phyloP scores from a whole-genome alignment of 2,797 vertebrate genomes.

The Enteromius mattozi region DNA sequence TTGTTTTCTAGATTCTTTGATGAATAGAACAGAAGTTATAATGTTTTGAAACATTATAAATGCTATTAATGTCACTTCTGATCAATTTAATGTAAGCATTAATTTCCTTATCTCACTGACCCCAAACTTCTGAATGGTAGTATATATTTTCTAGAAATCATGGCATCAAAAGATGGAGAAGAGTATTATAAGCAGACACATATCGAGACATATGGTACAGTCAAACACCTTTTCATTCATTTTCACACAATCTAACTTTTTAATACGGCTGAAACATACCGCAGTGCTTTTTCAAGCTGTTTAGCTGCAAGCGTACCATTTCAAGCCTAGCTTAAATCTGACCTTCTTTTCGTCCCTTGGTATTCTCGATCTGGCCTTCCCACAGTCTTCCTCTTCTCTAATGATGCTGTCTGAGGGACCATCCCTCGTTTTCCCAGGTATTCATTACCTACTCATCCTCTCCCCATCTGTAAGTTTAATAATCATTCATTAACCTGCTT shows the following conservation, averaged over 20 bases:
- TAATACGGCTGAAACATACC: background rate
- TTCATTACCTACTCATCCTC: slow-evolving; percentile 51
- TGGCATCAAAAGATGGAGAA: background rate
- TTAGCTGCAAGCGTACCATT: background rate
- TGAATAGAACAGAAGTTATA: background rate
- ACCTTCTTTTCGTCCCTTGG: slow-evolving; percentile 32
- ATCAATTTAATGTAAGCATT: background rate
- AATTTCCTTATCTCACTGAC: background rate
- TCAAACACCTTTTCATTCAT: background rate
- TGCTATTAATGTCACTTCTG: background rate
- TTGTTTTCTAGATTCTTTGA: background rate
- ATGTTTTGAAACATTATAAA: background rate
- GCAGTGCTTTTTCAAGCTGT: background rate
- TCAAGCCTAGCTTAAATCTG: slow-evolving; percentile 34
- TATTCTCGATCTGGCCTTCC: slow-evolving; percentile 37
- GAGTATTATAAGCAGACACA: background rate
- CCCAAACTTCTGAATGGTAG: background rate
- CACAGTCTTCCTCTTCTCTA: slow-evolving; percentile 39
- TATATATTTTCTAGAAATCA: background rate
- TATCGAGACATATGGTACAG: background rate
- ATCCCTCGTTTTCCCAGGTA: slow-evolving; percentile 41
- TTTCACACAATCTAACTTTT: background rate
- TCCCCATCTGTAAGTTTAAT: slow-evolving; percentile 43
- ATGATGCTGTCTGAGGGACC: slow-evolving; percentile 40
- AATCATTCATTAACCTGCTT: slow-evolving; percentile 58